Evolutionary conservation across 2,797 vertebrate genomes (phyloP), one percentile per base, ranked within the genome.

Genomic region (Mus minutoides): DNA sequence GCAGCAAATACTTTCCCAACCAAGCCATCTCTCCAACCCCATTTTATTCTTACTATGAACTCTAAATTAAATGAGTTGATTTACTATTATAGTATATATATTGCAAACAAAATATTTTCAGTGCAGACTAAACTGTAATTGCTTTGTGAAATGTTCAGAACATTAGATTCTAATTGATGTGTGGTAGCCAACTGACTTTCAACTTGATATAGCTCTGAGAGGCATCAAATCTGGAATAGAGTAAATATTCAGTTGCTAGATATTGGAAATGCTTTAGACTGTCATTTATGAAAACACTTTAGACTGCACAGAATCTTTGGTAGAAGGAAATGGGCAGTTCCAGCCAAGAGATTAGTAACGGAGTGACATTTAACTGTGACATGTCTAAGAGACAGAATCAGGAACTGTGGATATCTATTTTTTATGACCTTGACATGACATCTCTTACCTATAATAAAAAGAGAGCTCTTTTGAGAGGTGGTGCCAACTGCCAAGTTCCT

Each of bases 351-450:
- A 62, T 54, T 92, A 62, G 87, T 82, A 31, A 93, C 21, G 14
- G 40, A 79, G 26, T 78, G 60, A 80, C 43, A 84, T 49, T 90
- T 89, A 79, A 80, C n/a, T 7, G 67, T 29, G 46, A 85, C 37
- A 94, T 91, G 34, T 62, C 2, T 64, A 77, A 91, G 11, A 62
- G 37, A 46, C 13, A 96, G 88, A 78, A 94, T 93, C 88, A 94
- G 90, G 82, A 93, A 96, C 60, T 96, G 8, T 79, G 34, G 43
- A 76, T 56, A 92, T 77, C 16, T 52, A 22, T 79, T 43, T 93
- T 90, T 95, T 67, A 83, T 96, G 94, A 96, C 60, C 73, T 90
- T 93, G 84, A 88, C n/a, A 60, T 93, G 84, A 88, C 31, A 60
- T 96, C 46, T 90, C 60, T 87, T 80, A 78, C 52, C 77, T 76